These are phyloP conservation scores for Podilymbus podiceps DNA, from an alignment of 2,113 vertebrate species.

Conservation along the genomic window DNA sequence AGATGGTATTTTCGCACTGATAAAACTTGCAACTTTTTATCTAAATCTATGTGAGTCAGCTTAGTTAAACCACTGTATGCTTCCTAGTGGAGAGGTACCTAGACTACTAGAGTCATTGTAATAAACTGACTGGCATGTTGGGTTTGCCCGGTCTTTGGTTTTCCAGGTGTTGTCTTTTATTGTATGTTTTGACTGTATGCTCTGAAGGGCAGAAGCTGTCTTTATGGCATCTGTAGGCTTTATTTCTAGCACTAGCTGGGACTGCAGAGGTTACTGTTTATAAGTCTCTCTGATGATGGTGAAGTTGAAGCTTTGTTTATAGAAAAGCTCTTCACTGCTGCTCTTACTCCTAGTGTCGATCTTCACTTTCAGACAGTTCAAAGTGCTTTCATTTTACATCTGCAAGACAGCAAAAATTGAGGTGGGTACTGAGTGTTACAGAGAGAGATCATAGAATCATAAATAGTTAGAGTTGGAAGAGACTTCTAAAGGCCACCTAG, in stretches of 20 bases:
- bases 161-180: neutral
- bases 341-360: neutral
- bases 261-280: neutral
- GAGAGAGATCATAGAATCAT: neutral
- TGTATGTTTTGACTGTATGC: accelerated
- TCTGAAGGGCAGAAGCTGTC: neutral
- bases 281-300: neutral
- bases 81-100: neutral
- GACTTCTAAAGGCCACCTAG: too few species aligned
- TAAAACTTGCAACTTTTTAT: neutral
- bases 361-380: neutral
- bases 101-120: neutral
- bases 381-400: neutral
- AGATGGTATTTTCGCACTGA: neutral
- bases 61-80: neutral
- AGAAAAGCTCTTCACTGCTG: neutral
- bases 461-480: too few species aligned
- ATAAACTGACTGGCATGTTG: neutral
- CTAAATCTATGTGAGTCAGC: neutral
- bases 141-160: neutral
- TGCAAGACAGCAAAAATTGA: neutral
- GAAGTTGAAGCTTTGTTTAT: neutral
- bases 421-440: neutral
- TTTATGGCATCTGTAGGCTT: neutral
- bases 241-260: neutral